These are phyloP conservation scores for Lagorchestes hirsutus DNA, from an alignment of 2,797 vertebrate species.

Conservation along the genomic window DNA sequence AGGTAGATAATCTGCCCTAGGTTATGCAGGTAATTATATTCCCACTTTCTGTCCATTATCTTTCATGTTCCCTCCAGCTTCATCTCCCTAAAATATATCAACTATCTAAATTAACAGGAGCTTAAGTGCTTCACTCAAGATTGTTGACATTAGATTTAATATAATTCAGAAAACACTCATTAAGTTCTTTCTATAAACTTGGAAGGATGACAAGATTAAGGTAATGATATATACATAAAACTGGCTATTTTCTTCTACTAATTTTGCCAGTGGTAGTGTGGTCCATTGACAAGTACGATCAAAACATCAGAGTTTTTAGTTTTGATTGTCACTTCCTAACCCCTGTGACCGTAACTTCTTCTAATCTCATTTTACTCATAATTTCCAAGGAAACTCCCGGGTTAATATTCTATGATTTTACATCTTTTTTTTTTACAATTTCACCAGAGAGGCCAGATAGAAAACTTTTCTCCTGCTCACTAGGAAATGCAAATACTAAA, in stretches of 20 bases:
- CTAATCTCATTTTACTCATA: not conserved
- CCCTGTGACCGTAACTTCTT: not conserved
- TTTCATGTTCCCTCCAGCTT: not conserved
- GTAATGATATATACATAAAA: not conserved
- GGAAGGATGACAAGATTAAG: not conserved
- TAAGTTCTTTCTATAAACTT: not conserved
- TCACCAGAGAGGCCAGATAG: not conserved
- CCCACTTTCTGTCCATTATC: not conserved
- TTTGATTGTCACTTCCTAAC: not conserved
- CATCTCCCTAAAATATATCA: not conserved
- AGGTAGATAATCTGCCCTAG: not conserved
- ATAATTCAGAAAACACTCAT: not conserved
- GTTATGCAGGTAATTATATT: not conserved
- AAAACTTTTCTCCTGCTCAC: not conserved
- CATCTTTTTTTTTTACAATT: not conserved
- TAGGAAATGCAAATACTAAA: not conserved
- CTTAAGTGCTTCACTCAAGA: not conserved
- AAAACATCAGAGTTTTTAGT: not conserved
- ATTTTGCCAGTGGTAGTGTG: not conserved
- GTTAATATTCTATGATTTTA: not conserved
- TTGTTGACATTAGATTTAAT: not conserved
- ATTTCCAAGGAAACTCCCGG: not conserved
- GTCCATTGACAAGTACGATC: not conserved
- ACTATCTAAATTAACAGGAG: not conserved
- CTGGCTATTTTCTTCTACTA: too few relatives aligned